Conservation (phyloP, 2,113 vertebrate species). For the Casuarius casuarius region DNA sequence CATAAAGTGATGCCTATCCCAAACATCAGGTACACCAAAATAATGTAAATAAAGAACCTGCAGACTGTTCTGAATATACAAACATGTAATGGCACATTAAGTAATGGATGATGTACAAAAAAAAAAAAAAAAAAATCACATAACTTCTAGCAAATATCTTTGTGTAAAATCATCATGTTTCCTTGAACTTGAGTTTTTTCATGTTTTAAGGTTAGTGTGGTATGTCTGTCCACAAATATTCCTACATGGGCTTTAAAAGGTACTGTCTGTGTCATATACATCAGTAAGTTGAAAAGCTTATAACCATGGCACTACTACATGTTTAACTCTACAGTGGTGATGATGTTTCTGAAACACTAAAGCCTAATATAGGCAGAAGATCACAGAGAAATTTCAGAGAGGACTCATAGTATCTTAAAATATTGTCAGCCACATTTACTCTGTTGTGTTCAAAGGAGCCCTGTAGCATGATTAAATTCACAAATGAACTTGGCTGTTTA, state of each 20-base stretch:
- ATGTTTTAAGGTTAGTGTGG: neutral
- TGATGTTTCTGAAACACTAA: neutral
- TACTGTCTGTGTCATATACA: neutral
- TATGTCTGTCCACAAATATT: neutral
- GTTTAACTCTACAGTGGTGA: fast-evolving
- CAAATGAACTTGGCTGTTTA: neutral
- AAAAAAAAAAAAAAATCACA: neutral
- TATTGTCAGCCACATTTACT: neutral
- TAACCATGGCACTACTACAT: fast-evolving
- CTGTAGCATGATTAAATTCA: neutral
- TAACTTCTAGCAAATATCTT: fast-evolving
- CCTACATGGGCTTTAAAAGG: neutral
- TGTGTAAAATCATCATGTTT: neutral
- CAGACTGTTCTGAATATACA: neutral
- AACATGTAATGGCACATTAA: neutral
- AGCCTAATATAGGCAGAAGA: neutral
- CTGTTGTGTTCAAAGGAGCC: neutral
- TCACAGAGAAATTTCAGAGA: neutral
- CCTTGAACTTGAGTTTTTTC: neutral
- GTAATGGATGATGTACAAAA: neutral
- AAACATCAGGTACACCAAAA: neutral
- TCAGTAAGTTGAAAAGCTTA: neutral
- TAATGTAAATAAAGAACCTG: neutral
- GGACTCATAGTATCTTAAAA: neutral
- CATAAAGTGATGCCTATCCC: neutral